phyloP scores from a whole-genome alignment of 2,113 vertebrate species.

The Heterotilapia buettikoferi region DNA sequence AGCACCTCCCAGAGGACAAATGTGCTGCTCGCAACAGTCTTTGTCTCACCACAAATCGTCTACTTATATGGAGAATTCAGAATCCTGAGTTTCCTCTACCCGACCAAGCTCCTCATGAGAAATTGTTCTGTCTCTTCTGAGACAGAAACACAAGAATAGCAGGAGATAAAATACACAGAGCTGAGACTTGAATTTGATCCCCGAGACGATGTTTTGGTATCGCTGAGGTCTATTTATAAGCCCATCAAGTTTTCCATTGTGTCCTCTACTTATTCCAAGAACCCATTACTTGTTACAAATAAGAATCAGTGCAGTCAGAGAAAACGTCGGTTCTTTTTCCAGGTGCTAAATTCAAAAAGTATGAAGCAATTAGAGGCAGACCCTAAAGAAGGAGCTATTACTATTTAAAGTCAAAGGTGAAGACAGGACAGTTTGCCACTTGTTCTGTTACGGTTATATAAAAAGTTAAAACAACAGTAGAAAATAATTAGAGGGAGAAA shows the following conservation, averaged over 20 bases:
- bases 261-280: neutral
- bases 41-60: neutral
- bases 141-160: neutral
- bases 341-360: neutral
- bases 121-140: rapidly evolving
- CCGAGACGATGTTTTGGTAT: neutral
- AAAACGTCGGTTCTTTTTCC: neutral
- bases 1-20: neutral
- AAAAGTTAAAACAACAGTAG: neutral
- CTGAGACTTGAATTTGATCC: rapidly evolving
- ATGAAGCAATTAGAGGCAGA: neutral
- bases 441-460: neutral
- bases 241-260: neutral
- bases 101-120: neutral
- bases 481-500: neutral
- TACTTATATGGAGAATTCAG: rapidly evolving
- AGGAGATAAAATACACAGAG: neutral
- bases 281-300: rapidly evolving
- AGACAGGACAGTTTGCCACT: neutral
- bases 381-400: rapidly evolving
- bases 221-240: neutral
- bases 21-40: rapidly evolving
- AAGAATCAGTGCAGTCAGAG: neutral
- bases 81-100: neutral
- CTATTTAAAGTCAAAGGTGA: neutral